These are phyloP conservation scores for Rhynchonema sp. DNA, from an alignment of 2,888 invertebrate species.

Conservation along the genomic window DNA sequence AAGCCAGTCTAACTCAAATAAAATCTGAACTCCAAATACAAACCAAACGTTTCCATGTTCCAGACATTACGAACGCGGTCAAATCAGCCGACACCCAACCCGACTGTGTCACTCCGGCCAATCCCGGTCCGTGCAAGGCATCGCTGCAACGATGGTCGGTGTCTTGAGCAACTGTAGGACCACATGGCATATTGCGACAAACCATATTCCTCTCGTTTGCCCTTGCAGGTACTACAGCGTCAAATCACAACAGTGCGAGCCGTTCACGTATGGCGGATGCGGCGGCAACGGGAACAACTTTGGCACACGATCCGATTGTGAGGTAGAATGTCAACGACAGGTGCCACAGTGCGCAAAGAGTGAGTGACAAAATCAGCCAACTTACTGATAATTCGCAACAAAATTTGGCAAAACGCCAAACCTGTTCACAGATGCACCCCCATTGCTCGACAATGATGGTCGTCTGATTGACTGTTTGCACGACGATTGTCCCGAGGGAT, in stretches of 20 bases:
- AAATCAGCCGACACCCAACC: not conserved
- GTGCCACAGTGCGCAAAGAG: slow-evolving; percentile 9
- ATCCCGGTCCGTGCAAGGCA: slow-evolving; percentile 18
- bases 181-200: too few relatives aligned
- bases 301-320: slow-evolving; percentile 15
- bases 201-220: too few relatives aligned
- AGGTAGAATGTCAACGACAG: slow-evolving; percentile 14
- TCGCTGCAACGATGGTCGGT: slow-evolving; percentile 13
- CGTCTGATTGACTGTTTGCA: slow-evolving; percentile 18
- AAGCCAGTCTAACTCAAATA: not conserved
- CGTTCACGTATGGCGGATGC: slow-evolving; percentile 14
- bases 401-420: not conserved
- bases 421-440: slow-evolving; percentile 7
- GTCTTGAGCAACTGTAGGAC: not conserved
- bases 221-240: slow-evolving; percentile 1
- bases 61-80: not conserved
- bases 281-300: slow-evolving; percentile 27
- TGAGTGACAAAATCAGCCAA: not conserved
- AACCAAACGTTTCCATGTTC: not conserved
- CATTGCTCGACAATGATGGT: slow-evolving; percentile 16
- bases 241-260: not conserved
- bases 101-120: slow-evolving; percentile 16
- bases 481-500: slow-evolving; percentile 19
- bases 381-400: too few relatives aligned
- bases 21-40: not conserved